Percentiles rank a stretch among this genome's conserved stretches.
Conservation (phyloP, 1,140 invertebrate species). For the Danaus melanippus region DNA sequence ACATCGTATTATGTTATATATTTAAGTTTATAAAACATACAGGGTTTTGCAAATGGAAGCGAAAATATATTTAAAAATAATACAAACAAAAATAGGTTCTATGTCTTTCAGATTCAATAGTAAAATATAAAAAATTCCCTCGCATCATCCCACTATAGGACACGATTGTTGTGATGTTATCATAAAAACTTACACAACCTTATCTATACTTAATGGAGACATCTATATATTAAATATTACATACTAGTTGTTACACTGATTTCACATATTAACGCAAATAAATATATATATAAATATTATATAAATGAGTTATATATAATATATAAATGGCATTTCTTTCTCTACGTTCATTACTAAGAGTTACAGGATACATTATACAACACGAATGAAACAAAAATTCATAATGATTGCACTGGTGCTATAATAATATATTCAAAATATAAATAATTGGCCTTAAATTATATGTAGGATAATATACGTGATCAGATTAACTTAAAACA, state of each 20-base stretch:
- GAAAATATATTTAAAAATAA: constrained; percentile 36
- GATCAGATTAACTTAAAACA: not conserved
- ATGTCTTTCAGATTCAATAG: constrained; percentile 65
- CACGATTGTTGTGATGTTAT: constrained; percentile 49
- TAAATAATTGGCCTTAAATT: constrained; percentile 1
- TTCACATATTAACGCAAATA: constrained; percentile 33
- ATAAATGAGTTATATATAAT: constrained; percentile 4
- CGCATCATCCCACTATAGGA: constrained; percentile 64
- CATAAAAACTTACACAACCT: constrained; percentile 64
- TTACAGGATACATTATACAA: constrained; percentile 19
- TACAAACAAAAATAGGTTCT: constrained; percentile 48
- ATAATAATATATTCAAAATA: constrained; percentile 9
- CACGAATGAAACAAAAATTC: constrained; percentile 5
- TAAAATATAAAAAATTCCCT: constrained; percentile 69
- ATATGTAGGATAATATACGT: not conserved
- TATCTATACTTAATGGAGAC: constrained; percentile 58
- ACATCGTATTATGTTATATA: constrained; percentile 39
- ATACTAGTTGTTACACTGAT: constrained; percentile 54
- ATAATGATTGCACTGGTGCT: constrained; percentile 18
- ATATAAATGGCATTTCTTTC: constrained; percentile 26
- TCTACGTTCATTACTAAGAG: constrained; percentile 18
- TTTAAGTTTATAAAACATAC: constrained; percentile 3
- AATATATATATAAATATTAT: constrained; percentile 19
- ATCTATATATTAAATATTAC: constrained; percentile 63
- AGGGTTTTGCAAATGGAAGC: constrained; percentile 22